Conservation (phyloP, 2,888 invertebrate genomes). For the Acrobasis repandana region DNA sequence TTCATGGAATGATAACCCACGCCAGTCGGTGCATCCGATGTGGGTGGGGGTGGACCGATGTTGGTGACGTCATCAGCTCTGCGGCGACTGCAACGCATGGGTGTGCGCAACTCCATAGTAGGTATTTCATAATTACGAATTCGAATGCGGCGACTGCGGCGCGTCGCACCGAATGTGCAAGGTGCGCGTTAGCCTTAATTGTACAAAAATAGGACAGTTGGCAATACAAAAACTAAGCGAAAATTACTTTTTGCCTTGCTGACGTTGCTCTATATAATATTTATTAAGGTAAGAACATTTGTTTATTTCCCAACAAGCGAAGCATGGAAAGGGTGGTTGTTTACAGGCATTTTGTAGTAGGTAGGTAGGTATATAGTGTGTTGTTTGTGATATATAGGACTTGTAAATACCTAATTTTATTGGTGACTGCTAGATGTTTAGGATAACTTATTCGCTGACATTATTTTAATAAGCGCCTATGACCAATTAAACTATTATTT, state of each 20-base stretch:
- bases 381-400: conserved; percentile 24
- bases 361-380: conserved; percentile 33
- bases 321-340: not conserved
- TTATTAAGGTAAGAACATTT: not conserved
- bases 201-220: conserved; percentile 17
- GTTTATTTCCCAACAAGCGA: not conserved
- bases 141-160: no score
- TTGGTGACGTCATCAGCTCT: no score
- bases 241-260: not conserved
- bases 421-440: conserved; percentile 40
- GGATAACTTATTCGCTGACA: conserved; percentile 34
- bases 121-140: no score
- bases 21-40: no score
- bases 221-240: not conserved
- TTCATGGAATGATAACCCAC: no score
- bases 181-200: not conserved
- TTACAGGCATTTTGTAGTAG: conserved; percentile 27
- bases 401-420: conserved; percentile 23
- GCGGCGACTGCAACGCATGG: no score
- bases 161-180: no score
- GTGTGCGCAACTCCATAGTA: no score
- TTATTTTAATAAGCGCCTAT: conserved; percentile 39
- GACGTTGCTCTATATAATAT: not conserved
- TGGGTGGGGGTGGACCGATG: no score
- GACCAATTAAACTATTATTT: not conserved